A percentile compares a stretch with the other conserved stretches of the same genome.
Conservation (phyloP, 2,888 invertebrate genomes). For the Mesorhabditis sp. region DNA sequence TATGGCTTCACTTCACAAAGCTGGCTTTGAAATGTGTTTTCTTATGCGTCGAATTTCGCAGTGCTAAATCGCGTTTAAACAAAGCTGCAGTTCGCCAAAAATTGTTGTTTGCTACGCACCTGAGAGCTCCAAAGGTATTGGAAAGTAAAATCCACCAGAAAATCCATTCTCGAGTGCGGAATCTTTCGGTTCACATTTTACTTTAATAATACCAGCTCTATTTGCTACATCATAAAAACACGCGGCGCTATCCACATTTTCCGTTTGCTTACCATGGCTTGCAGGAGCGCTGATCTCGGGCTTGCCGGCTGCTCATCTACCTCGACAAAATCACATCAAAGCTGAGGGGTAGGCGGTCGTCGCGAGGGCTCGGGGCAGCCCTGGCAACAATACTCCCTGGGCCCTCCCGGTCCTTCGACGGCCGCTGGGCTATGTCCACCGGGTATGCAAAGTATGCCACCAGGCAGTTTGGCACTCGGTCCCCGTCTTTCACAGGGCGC, state of each 20-base stretch:
- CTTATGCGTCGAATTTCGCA: too few species aligned
- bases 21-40: background rate
- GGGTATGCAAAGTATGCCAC: background rate
- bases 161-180: too few species aligned
- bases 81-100: too few species aligned
- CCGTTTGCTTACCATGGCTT: background rate
- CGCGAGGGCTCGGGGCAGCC: background rate
- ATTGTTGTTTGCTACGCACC: too few species aligned
- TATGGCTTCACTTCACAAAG: background rate
- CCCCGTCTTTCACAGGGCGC: background rate
- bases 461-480: background rate
- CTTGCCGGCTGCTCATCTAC: background rate
- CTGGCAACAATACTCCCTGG: background rate
- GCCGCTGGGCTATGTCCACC: background rate
- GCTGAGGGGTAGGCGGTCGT: conserved; percentile 6
- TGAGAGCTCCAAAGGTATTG: too few species aligned
- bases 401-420: background rate
- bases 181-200: too few species aligned
- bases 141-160: too few species aligned
- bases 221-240: too few species aligned
- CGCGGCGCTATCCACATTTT: too few species aligned
- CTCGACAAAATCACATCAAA: background rate
- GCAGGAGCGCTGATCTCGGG: background rate
- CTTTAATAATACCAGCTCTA: too few species aligned
- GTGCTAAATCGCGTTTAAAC: too few species aligned